Base-by-base conservation (phyloP, 2,113 vertebrate species). In the Isurus oxyrinchus region DNA sequence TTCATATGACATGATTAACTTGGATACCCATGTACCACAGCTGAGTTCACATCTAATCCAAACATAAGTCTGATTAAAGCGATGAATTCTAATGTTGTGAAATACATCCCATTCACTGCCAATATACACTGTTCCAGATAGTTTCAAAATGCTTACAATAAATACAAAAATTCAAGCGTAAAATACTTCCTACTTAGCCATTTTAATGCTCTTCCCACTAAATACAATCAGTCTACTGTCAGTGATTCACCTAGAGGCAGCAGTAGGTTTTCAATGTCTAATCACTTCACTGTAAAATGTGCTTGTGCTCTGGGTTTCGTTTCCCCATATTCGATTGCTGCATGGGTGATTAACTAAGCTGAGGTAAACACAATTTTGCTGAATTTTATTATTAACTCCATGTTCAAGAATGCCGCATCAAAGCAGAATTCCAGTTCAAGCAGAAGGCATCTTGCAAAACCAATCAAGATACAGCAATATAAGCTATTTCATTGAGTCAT, bases 151-250 rank as follows among this genome's bases (percentile, higher is more conserved):
- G n/a, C 16, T 63, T 94, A 61, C 61, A 94, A 94, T 93, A 93
- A 63, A 93, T 93, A 35, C 59, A 63, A 93, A 93, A 63, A 76
- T 63, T 5, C 57, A 63, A 63, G 90, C 59, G 40, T 63, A 44
- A 94, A 94, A 94, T 94, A 63, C n/a, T 93, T n/a, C 90, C 90
- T 23, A 94, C 61, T 93, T 61, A 93, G 59, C 14, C 59, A 93
- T 61, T 61, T 61, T 94, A 94, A 94, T 66, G n/a, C 59, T 25
- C 90, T 40, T 21, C n/a, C 19, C 19, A 3, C 90, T 23, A 10
- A 94, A 16, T 63, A 94, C n/a, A 63, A 66, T 66, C 59, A 94
- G n/a, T 94, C 59, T 25, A 35, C 14, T 94, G 90, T 19, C 59
- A 40, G 16, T 19, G 5, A 66, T 94, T 93, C 44, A 94, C 90